Evolutionary conservation across 2,888 invertebrate genomes (phyloP).

Genomic region (Seira musarum): DNA sequence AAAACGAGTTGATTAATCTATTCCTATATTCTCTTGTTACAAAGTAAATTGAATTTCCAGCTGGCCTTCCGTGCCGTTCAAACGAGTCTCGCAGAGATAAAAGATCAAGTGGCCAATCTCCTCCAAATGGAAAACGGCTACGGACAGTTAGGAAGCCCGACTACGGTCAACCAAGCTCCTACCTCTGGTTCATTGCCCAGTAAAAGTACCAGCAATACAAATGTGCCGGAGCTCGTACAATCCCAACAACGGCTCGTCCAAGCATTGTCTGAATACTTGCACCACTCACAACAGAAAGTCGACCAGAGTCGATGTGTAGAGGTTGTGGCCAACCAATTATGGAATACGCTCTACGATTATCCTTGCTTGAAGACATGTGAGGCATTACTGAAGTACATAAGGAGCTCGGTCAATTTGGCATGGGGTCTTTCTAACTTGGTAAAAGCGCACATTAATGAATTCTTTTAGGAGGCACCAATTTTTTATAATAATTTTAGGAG

Average conservation of each 20-base stretch:
- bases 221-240: constrained; percentile 52
- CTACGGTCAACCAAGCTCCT: neutral
- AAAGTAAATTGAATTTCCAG: constrained; percentile 72
- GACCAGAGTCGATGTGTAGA: constrained; percentile 71
- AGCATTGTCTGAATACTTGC: constrained; percentile 78
- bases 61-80: constrained; percentile 80
- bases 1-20: neutral
- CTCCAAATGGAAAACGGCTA: constrained; percentile 73
- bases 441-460: constrained; percentile 45
- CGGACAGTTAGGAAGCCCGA: neutral
- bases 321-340: constrained; percentile 79
- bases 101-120: constrained; percentile 80
- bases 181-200: neutral
- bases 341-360: constrained; percentile 93
- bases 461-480: neutral
- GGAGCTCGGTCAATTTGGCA: constrained; percentile 87
- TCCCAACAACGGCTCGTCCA: constrained; percentile 67
- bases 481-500: neutral
- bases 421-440: constrained; percentile 88
- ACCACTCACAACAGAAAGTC: constrained; percentile 81
- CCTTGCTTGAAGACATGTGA: constrained; percentile 87
- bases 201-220: neutral
- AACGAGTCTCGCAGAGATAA: constrained; percentile 78
- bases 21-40: neutral
- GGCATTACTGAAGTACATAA: constrained; percentile 85